phyloP scores from a whole-genome alignment of 2,113 vertebrate genomes.

The Ramphastos sulfuratus region DNA sequence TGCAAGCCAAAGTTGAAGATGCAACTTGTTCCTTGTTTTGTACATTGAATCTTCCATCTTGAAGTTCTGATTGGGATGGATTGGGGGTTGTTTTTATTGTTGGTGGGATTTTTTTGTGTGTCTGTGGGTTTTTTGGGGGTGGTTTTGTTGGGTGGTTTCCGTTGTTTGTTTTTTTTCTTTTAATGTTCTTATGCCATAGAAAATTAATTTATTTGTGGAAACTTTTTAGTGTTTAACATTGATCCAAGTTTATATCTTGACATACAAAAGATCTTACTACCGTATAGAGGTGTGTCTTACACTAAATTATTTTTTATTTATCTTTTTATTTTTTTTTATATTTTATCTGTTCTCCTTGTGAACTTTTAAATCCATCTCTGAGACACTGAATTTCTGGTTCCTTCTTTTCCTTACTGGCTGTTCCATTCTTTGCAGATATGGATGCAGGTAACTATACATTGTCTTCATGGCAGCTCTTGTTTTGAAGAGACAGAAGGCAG shows the following conservation, averaged over 20 bases:
- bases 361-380: constrained; percentile 74
- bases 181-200: background rate
- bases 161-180: background rate
- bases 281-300: background rate
- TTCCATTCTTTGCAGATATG: constrained; percentile 96
- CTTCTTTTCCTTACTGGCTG: constrained; percentile 86
- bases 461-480: constrained; percentile 74
- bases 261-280: background rate
- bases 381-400: constrained; percentile 87
- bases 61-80: background rate
- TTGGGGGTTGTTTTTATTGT: background rate
- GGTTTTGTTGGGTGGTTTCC: background rate
- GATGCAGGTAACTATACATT: constrained; percentile 96
- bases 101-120: background rate
- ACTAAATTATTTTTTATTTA: constrained; percentile 1
- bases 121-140: background rate
- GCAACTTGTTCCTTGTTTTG: background rate
- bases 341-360: constrained; percentile 70
- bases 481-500: constrained; percentile 65
- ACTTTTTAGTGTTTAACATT: background rate
- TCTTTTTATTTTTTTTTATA: constrained; percentile 16
- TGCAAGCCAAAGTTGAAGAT: background rate
- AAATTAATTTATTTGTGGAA: background rate
- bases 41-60: background rate
- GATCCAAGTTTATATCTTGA: background rate